Evolutionary conservation across 2,113 vertebrate genomes (phyloP).

Genomic region (Oreochromis aureus): DNA sequence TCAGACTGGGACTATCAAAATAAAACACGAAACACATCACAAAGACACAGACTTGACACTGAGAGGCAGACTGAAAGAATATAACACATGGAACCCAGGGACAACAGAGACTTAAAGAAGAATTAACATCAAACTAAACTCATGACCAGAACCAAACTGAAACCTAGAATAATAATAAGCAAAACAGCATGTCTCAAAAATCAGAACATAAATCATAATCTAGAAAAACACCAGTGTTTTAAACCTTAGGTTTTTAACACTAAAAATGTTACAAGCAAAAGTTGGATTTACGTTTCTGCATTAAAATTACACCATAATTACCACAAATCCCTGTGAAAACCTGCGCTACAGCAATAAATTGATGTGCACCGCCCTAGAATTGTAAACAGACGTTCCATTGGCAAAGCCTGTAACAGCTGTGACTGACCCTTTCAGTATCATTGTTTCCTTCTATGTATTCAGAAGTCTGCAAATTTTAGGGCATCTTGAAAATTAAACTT

Average conservation of each 20-base stretch:
- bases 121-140: too few relatives aligned
- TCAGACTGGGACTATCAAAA: too few relatives aligned
- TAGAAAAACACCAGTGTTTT: too few relatives aligned
- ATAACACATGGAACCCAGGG: too few relatives aligned
- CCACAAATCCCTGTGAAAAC: neutral
- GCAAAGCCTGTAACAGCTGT: neutral
- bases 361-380: neutral
- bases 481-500: neutral
- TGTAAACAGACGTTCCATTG: neutral
- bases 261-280: neutral
- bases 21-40: too few relatives aligned
- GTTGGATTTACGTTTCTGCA: accelerated
- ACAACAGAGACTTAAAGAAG: too few relatives aligned
- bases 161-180: too few relatives aligned
- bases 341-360: neutral
- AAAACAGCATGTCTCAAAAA: too few relatives aligned
- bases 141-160: too few relatives aligned
- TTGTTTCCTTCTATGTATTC: neutral
- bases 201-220: too few relatives aligned
- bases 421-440: neutral
- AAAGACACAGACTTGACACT: too few relatives aligned
- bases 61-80: too few relatives aligned
- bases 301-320: neutral
- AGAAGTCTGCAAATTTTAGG: neutral
- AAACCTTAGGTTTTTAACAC: neutral